phyloP scores from a whole-genome alignment of 2,113 vertebrate genomes.

The Lepus europaeus region DNA sequence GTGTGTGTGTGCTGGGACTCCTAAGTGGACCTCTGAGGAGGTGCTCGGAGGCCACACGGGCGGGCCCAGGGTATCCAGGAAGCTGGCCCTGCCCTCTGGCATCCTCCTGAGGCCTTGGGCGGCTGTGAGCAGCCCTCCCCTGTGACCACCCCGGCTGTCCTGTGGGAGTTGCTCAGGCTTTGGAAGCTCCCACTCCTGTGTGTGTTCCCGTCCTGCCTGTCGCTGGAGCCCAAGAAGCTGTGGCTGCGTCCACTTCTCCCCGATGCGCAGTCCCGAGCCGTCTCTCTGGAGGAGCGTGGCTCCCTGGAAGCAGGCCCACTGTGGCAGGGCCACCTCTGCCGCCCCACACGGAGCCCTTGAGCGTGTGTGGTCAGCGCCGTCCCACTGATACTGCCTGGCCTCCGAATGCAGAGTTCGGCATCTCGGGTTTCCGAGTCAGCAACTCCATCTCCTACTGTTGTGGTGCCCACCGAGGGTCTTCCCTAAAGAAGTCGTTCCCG shows the following conservation, averaged over 20 bases:
- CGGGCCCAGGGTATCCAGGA: neutral
- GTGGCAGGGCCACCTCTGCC: accelerated
- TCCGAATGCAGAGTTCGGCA: neutral
- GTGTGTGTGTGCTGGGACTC: neutral
- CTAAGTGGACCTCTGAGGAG: slow-evolving; percentile 28
- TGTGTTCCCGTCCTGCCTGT: accelerated
- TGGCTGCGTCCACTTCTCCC: neutral
- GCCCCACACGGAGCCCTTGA: accelerated
- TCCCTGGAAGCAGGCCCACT: neutral
- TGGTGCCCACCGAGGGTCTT: neutral
- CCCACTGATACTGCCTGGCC: no score
- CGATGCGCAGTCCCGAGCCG: accelerated
- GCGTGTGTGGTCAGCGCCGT: accelerated
- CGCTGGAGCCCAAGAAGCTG: accelerated
- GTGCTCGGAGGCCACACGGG: accelerated
- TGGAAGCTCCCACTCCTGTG: accelerated
- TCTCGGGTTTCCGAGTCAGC: neutral
- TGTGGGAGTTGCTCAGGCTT: accelerated
- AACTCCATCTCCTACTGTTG: no score
- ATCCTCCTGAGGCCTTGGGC: accelerated
- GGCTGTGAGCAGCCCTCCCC: accelerated
- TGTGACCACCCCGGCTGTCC: accelerated
- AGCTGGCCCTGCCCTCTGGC: accelerated
- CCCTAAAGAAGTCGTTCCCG: neutral
- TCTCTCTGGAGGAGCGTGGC: accelerated